Evolutionary conservation across 2,113 vertebrate genomes (phyloP).

Genomic region (Hippotragus niger): DNA sequence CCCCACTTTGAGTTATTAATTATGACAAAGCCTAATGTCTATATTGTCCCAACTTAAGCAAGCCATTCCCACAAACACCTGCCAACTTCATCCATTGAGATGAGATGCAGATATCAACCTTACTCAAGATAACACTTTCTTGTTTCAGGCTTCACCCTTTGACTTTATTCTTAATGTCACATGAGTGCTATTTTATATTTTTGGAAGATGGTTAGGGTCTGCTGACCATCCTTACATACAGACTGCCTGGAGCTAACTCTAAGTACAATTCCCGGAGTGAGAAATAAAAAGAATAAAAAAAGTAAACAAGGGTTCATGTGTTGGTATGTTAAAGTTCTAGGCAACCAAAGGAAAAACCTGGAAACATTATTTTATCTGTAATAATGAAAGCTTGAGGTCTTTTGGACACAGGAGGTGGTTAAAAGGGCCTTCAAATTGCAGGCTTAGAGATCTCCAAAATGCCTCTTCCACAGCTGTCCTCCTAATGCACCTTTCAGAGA

Average conservation of each 20-base stretch:
- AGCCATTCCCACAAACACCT: background rate
- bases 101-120: background rate
- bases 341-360: background rate
- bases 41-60: background rate
- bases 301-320: background rate
- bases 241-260: background rate
- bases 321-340: background rate
- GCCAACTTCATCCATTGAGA: background rate
- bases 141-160: background rate
- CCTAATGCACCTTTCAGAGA: conserved; percentile 45
- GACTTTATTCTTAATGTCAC: background rate
- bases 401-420: conserved; percentile 41
- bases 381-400: conserved; percentile 35
- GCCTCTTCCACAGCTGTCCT: conserved; percentile 22
- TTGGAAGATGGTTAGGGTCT: background rate
- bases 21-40: background rate
- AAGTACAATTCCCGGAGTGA: background rate
- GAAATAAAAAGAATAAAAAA: background rate
- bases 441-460: conserved; percentile 42
- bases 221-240: background rate
- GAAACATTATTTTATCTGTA: background rate
- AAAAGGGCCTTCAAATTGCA: conserved; percentile 59
- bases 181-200: background rate
- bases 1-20: background rate
- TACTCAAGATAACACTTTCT: background rate